These are phyloP conservation scores for Fragum sueziense DNA, from an alignment of 2,888 invertebrate species.

Conservation along the genomic window DNA sequence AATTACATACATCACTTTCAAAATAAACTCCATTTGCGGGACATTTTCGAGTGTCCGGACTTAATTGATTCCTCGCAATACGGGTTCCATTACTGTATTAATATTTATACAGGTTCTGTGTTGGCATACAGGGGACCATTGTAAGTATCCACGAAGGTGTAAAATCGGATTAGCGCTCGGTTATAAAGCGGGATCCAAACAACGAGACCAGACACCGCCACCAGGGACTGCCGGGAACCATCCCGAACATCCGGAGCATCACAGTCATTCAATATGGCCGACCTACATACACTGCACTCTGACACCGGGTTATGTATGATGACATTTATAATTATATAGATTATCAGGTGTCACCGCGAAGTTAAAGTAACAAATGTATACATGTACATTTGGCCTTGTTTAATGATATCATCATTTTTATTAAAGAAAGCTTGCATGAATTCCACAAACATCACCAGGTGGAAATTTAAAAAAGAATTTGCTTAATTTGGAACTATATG, in stretches of 20 bases:
- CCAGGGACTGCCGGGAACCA: background rate
- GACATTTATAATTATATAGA: too few relatives aligned
- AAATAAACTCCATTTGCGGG: too few relatives aligned
- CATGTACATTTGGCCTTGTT: too few relatives aligned
- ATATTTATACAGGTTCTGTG: constrained; percentile 57
- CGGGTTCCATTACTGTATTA: constrained; percentile 63
- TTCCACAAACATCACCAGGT: too few relatives aligned
- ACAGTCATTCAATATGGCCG: constrained; percentile 1
- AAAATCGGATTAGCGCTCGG: constrained; percentile 17
- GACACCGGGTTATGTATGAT: too few relatives aligned
- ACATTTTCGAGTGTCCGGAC: background rate
- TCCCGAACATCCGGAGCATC: background rate
- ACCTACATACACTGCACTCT: constrained; percentile 3
- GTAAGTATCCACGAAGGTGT: constrained; percentile 14
- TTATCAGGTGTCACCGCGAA: too few relatives aligned
- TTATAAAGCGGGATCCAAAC: constrained; percentile 14
- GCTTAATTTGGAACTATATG: too few relatives aligned
- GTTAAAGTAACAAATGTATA: too few relatives aligned
- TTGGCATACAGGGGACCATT: constrained; percentile 13
- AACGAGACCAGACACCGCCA: background rate
- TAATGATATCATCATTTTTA: too few relatives aligned
- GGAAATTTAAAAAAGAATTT: too few relatives aligned
- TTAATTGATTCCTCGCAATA: constrained; percentile 23
- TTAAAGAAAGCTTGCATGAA: too few relatives aligned
- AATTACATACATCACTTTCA: too few relatives aligned